phyloP scores from a whole-genome alignment of 2,888 invertebrate genomes.

The Myopa testacea region DNA sequence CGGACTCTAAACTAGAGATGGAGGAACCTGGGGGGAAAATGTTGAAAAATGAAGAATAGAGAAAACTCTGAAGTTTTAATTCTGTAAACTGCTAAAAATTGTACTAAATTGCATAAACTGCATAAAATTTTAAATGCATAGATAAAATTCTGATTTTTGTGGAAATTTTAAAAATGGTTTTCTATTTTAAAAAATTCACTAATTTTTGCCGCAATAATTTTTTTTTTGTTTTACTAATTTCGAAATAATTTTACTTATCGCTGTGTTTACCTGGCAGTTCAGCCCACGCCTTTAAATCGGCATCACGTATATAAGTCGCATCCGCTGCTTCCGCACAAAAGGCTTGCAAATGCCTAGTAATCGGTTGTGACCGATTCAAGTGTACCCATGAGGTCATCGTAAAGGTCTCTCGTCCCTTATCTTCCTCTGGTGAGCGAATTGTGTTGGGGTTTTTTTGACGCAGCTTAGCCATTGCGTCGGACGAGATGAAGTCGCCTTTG shows the following conservation, averaged over 20 bases:
- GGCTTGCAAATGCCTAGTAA: slow-evolving; percentile 80
- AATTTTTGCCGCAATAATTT: no score
- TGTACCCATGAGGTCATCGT: slow-evolving; percentile 87
- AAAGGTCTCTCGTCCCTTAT: slow-evolving; percentile 84
- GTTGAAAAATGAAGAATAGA: slow-evolving; percentile 2
- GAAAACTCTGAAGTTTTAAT: not conserved
- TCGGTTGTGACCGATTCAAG: slow-evolving; percentile 75
- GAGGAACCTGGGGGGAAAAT: slow-evolving; percentile 72
- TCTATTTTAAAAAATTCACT: not conserved
- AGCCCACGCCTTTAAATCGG: slow-evolving; percentile 84
- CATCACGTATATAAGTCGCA: slow-evolving; percentile 81
- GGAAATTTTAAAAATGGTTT: not conserved
- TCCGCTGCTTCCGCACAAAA: slow-evolving; percentile 84
- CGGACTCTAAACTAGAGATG: slow-evolving; percentile 77
- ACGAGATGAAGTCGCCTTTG: slow-evolving; percentile 93
- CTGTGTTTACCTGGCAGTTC: slow-evolving; percentile 80
- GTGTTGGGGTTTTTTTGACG: slow-evolving; percentile 91
- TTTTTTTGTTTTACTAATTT: not conserved
- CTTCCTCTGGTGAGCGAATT: slow-evolving; percentile 90
- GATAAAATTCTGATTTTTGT: not conserved
- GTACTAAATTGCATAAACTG: not conserved
- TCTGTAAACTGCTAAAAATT: not conserved
- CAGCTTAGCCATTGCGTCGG: slow-evolving; percentile 96
- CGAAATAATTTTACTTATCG: not conserved
- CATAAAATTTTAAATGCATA: not conserved